These are phyloP conservation scores for Clanis bilineata DNA, from an alignment of 2,888 invertebrate genomes.

Conservation along the genomic window DNA sequence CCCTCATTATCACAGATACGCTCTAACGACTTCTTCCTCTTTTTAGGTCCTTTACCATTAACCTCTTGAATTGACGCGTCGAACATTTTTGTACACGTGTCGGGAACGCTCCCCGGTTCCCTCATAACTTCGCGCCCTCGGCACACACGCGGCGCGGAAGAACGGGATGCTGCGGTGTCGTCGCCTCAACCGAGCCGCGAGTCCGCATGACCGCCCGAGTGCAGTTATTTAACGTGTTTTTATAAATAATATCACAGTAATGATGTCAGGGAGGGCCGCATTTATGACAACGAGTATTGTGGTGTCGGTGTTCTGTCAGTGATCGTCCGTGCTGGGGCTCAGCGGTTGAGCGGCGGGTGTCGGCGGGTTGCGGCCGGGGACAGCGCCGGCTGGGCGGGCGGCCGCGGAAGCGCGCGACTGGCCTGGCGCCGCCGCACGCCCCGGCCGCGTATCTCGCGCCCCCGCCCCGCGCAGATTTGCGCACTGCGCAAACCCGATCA, in stretches of 20 bases:
- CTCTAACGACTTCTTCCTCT: slow-evolving; percentile 77
- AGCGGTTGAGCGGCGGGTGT: slow-evolving; percentile 34
- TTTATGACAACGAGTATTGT: slow-evolving; percentile 26
- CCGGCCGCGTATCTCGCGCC: slow-evolving; percentile 40
- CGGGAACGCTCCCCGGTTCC: slow-evolving; percentile 57
- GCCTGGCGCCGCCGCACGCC: slow-evolving; percentile 59
- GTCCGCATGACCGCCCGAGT: slow-evolving; percentile 51
- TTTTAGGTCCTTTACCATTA: slow-evolving; percentile 76
- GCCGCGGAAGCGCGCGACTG: slow-evolving; percentile 53
- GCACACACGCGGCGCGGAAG: slow-evolving; percentile 38
- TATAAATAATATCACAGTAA: slow-evolving; percentile 55
- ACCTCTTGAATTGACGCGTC: slow-evolving; percentile 79
- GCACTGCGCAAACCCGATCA: slow-evolving; percentile 80
- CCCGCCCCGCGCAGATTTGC: slow-evolving; percentile 69
- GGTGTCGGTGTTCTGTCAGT: slow-evolving; percentile 44
- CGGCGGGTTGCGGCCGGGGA: slow-evolving; percentile 36
- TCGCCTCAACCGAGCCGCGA: slow-evolving; percentile 36
- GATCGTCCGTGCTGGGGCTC: slow-evolving; percentile 35
- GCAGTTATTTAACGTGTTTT: slow-evolving; percentile 40
- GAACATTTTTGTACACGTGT: slow-evolving; percentile 68
- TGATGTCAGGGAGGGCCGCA: slow-evolving; percentile 38
- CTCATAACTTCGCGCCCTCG: slow-evolving; percentile 58
- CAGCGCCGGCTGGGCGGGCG: slow-evolving; percentile 41
- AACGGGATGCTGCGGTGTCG: slow-evolving; percentile 48
- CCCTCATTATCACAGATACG: slow-evolving; percentile 69